A percentile compares a stretch with the other conserved stretches of the same genome.
These are phyloP conservation scores for Takifugu flavidus DNA, from an alignment of 2,113 vertebrate species.

Conservation along the genomic window DNA sequence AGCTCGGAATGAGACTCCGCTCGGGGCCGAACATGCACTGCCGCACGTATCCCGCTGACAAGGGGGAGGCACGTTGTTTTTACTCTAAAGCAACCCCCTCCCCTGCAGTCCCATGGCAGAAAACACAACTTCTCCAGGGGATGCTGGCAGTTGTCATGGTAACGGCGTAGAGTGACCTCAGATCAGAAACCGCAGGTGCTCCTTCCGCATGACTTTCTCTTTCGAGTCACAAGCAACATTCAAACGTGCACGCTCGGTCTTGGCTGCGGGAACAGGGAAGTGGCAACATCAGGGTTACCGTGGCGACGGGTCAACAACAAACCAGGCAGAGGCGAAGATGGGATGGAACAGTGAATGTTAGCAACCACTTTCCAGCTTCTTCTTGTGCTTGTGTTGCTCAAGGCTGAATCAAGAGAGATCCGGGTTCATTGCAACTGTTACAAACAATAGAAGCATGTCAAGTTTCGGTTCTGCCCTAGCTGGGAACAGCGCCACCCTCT, in stretches of 20 bases:
- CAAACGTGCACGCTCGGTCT: conserved; percentile 49
- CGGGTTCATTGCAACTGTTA: too few species aligned
- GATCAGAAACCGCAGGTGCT: conserved; percentile 59
- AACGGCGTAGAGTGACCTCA: conserved; percentile 62
- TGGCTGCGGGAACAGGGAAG: conserved; percentile 1
- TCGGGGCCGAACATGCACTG: conserved; percentile 55
- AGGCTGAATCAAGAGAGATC: too few species aligned
- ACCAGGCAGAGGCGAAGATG: conserved; percentile 3
- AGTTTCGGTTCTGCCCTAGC: neutral
- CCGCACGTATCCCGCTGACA: conserved; percentile 36
- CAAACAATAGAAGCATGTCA: too few species aligned
- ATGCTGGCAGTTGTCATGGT: conserved; percentile 61
- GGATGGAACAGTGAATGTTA: too few species aligned
- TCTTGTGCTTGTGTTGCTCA: too few species aligned
- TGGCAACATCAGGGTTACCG: neutral
- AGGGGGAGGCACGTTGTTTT: conserved; percentile 11
- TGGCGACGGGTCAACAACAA: conserved; percentile 9
- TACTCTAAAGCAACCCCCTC: conserved; percentile 25
- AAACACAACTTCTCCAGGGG: conserved; percentile 44
- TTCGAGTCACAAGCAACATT: conserved; percentile 65
- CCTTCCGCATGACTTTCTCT: conserved; percentile 55
- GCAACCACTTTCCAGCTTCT: too few species aligned
- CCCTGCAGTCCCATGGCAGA: conserved; percentile 24
- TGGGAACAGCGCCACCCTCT: conserved; percentile 58
- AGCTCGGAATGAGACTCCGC: conserved; percentile 29